phyloP scores from a whole-genome alignment of 2,888 invertebrate genomes.

The Drosophila differens region DNA sequence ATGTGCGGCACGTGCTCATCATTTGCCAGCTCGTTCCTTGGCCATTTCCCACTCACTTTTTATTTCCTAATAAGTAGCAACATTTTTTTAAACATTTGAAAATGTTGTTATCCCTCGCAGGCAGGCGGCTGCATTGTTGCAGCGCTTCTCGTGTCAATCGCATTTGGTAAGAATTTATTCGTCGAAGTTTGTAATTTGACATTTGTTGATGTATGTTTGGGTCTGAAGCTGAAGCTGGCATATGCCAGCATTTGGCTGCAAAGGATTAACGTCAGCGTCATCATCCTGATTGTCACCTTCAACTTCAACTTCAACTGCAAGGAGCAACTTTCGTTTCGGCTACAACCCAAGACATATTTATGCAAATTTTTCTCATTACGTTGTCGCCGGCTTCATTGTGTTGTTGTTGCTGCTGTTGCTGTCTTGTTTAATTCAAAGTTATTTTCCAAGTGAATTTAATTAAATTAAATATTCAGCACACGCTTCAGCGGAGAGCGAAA shows the following conservation, averaged over 20 bases:
- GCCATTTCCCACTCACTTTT: background rate
- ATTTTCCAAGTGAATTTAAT: constrained; percentile 79
- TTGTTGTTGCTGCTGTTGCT: constrained; percentile 34
- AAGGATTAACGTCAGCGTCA: constrained; percentile 59
- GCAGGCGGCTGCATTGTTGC: background rate
- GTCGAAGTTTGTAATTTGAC: constrained; percentile 59
- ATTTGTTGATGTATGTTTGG: constrained; percentile 34
- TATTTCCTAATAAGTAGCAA: constrained; percentile 80
- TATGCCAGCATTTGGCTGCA: constrained; percentile 67
- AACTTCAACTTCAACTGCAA: constrained; percentile 22
- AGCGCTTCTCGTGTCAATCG: constrained; percentile 19
- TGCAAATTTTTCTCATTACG: constrained; percentile 79
- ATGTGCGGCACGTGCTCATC: constrained; percentile 81
- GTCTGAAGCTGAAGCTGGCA: constrained; percentile 48
- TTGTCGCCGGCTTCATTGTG: constrained; percentile 48
- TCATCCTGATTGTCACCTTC: constrained; percentile 56
- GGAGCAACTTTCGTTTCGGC: constrained; percentile 60
- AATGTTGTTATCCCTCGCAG: constrained; percentile 67
- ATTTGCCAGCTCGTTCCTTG: constrained; percentile 49
- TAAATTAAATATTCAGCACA: constrained; percentile 78
- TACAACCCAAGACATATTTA: constrained; percentile 69
- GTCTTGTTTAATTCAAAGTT: constrained; percentile 71
- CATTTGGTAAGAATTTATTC: constrained; percentile 26
- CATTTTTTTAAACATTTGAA: constrained; percentile 71
- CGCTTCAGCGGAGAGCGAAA: constrained; percentile 45